Evolutionary conservation across 2,888 invertebrate species (phyloP), one percentile per base, ranked within the genome.

Genomic region (Rotaria sp.): DNA sequence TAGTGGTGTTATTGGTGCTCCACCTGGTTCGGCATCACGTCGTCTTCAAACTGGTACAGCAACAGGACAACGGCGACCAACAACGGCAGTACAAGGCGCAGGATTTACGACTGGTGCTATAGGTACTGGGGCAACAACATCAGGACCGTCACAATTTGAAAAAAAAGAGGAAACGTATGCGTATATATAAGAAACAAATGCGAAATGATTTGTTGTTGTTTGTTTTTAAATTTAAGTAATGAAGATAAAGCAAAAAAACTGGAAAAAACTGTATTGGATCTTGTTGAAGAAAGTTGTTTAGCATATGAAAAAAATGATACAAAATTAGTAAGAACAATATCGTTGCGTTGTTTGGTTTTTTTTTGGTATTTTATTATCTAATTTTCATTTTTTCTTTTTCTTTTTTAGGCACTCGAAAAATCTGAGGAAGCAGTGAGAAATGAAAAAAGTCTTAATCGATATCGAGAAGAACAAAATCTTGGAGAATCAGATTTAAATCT

Each of bases 391-490:
- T 41, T 41, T 30, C 45, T 67, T 86, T 85, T 84, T 84, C 30
- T 85, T 84, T 88, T 88, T n/a, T 87, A 92, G 92, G 94, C 96
- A 0, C 91, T 98, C 84, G 95, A 95, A 86, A 95, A 96, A 90
- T 98, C 98, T 0, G 97, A 97, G 91, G 98, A 99, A 91, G 97
- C 98, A 0, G 96, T 96, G 1, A 94, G 96, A 18, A 94, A 97
- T 89, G 98, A 99, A 91, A 93, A 96, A 86, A 95, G 95, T 88
- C 92, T 98, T 85, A 95, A 96, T 88, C 93, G 95, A 86, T 94
- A 96, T 91, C 95, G 97, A 88, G 97, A 97, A 91, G 96, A 98
- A 90, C 89, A 91, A 87, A 95, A 95, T 85, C 93, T 96, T 88
- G 94, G 94, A 84, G 96, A 97, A 88, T 94, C 94, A 90, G 98